phyloP scores from a whole-genome alignment of 2,113 vertebrate genomes.

The Dendrocopos noguchii region DNA sequence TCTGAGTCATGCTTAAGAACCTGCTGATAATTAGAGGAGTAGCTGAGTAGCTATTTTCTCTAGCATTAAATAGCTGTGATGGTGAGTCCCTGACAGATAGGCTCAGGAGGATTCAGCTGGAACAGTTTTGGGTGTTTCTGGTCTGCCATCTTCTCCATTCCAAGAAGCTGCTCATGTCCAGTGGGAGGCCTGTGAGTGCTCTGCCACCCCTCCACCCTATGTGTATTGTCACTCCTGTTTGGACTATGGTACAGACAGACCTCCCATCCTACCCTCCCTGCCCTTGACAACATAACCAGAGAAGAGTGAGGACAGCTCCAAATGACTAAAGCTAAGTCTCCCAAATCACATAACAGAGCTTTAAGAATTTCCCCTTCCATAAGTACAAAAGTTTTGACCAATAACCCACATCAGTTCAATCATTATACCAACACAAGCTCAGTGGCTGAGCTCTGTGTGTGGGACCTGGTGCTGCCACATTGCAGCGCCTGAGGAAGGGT shows the following conservation, averaged over 20 bases:
- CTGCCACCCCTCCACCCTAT: not conserved
- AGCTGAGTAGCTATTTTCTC: not conserved
- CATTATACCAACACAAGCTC: not conserved
- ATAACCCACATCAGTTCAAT: not conserved
- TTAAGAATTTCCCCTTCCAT: not conserved
- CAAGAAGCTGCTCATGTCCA: not conserved
- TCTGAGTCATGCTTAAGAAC: not conserved
- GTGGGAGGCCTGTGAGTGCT: not conserved
- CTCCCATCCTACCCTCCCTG: not conserved
- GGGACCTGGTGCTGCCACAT: not conserved
- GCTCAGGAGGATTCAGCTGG: not conserved
- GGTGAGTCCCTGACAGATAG: not conserved
- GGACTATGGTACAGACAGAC: not conserved
- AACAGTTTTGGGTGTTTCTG: not conserved
- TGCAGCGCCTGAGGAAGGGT: not conserved
- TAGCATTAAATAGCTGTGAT: not conserved
- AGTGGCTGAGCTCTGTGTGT: not conserved
- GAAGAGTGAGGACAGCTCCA: not conserved
- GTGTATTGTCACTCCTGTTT: not conserved
- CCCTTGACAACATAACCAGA: not conserved
- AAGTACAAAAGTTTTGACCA: not conserved
- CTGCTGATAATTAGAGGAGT: not conserved
- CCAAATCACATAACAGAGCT: not conserved
- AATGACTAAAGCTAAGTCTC: not conserved
- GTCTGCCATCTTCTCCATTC: not conserved